Evolutionary conservation across 2,113 vertebrate genomes (phyloP).

Genomic region (Eira barbara): DNA sequence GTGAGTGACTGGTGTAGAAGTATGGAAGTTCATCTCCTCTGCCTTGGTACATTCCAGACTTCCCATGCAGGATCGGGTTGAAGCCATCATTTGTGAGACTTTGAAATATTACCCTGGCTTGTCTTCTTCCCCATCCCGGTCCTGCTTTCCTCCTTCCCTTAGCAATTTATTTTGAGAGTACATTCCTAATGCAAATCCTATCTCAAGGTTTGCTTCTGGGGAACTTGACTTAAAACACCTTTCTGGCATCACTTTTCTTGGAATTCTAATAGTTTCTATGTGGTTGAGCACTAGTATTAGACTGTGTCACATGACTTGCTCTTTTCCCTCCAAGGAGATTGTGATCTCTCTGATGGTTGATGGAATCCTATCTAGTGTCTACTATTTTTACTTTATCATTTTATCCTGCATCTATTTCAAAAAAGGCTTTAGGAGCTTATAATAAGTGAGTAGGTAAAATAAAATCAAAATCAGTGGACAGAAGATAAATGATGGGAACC

Average conservation of each 20-base stretch:
- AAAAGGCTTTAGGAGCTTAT: not conserved
- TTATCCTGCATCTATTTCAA: not conserved
- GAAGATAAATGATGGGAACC: not conserved
- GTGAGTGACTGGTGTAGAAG: not conserved
- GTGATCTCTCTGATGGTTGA: not conserved
- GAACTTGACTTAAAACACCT: not conserved
- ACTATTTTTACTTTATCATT: not conserved
- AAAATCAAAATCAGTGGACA: not conserved
- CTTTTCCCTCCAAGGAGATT: not conserved
- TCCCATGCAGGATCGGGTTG: not conserved
- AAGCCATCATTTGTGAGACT: not conserved
- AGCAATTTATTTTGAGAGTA: constrained; percentile 13
- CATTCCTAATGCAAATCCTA: not conserved
- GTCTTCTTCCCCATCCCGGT: not conserved
- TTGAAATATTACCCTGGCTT: not conserved
- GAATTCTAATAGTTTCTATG: not conserved
- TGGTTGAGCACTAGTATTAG: not conserved
- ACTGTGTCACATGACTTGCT: not conserved
- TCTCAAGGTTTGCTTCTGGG: not conserved
- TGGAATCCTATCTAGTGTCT: not conserved
- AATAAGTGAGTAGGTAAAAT: not conserved
- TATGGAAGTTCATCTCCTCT: not conserved
- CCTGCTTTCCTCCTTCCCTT: not conserved
- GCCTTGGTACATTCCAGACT: not conserved
- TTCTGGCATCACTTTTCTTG: not conserved